Evolutionary conservation across 2,888 invertebrate species (phyloP).

Genomic region (Ophion obscuratus): DNA sequence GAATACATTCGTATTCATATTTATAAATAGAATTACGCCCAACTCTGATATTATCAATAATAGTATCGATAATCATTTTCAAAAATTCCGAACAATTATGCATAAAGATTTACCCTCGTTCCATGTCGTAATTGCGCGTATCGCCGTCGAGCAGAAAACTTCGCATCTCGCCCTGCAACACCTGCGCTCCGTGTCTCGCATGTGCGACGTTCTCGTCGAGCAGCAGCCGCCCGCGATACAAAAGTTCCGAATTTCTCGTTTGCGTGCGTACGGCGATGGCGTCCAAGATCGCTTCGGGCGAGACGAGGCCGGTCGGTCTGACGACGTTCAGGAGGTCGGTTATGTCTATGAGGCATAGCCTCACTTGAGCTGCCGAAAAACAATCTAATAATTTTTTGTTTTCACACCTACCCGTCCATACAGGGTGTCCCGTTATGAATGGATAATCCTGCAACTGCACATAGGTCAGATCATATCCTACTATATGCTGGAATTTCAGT

Average conservation of each 20-base stretch:
- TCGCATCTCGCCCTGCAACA: constrained; percentile 95
- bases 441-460: too few species aligned
- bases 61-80: too few species aligned
- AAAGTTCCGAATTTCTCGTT: constrained; percentile 91
- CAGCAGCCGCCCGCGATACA: constrained; percentile 93
- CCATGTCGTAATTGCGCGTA: constrained; percentile 94
- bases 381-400: background rate
- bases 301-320: constrained; percentile 93
- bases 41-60: too few species aligned
- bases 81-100: too few species aligned
- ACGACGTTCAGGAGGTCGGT: constrained; percentile 95
- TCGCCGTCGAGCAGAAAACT: constrained; percentile 96
- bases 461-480: too few species aligned
- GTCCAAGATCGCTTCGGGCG: constrained; percentile 96
- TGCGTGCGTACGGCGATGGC: constrained; percentile 95
- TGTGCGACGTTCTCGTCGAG: constrained; percentile 97
- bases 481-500: too few species aligned
- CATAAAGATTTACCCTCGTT: constrained; percentile 88
- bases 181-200: constrained; percentile 91
- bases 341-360: constrained; percentile 94
- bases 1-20: too few species aligned
- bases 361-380: constrained; percentile 80
- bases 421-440: too few species aligned
- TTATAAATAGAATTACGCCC: too few species aligned
- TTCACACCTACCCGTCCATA: background rate